Percentiles rank a stretch among this genome's conserved stretches.
phyloP scores from a whole-genome alignment of 2,888 invertebrate species.

The Tiliacea aurago region DNA sequence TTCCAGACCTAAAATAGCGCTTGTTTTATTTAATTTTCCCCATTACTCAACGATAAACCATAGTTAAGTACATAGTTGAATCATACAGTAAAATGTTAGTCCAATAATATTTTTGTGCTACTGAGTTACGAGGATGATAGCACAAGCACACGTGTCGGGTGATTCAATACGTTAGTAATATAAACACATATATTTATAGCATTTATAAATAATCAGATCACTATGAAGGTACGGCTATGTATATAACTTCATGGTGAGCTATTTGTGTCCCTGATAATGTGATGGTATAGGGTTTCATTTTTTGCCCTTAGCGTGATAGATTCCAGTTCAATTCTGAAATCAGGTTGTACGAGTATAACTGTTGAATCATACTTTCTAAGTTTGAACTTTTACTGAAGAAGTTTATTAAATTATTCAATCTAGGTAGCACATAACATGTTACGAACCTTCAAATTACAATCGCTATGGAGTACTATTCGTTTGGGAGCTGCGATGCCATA shows the following conservation, averaged over 20 bases:
- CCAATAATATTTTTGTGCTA: conserved; percentile 51
- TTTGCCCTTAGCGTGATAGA: conserved; percentile 42
- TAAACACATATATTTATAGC: conserved; percentile 50
- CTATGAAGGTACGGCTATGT: conserved; percentile 31
- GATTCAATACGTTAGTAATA: conserved; percentile 55
- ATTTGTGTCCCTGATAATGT: conserved; percentile 17
- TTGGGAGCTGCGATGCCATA: too few relatives aligned
- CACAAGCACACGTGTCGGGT: conserved; percentile 49
- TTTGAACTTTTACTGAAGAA: conserved; percentile 1
- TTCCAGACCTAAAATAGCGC: conserved; percentile 7
- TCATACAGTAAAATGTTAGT: conserved; percentile 43
- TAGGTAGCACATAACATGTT: neutral
- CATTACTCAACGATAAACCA: conserved; percentile 25
- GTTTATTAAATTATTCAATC: neutral
- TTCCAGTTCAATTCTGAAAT: conserved; percentile 29
- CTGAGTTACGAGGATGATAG: conserved; percentile 43
- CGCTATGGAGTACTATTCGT: neutral
- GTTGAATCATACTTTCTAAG: conserved; percentile 12
- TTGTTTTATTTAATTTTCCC: neutral
- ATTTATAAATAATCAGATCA: conserved; percentile 37
- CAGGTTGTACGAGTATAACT: neutral
- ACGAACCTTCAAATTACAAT: neutral
- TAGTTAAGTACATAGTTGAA: conserved; percentile 32
- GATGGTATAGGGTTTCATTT: conserved; percentile 14
- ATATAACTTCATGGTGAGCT: conserved; percentile 37